A percentile compares a stretch with the other conserved stretches of the same genome.
Evolutionary conservation across 2,797 vertebrate genomes (phyloP).

Genomic region (Periparus ater): DNA sequence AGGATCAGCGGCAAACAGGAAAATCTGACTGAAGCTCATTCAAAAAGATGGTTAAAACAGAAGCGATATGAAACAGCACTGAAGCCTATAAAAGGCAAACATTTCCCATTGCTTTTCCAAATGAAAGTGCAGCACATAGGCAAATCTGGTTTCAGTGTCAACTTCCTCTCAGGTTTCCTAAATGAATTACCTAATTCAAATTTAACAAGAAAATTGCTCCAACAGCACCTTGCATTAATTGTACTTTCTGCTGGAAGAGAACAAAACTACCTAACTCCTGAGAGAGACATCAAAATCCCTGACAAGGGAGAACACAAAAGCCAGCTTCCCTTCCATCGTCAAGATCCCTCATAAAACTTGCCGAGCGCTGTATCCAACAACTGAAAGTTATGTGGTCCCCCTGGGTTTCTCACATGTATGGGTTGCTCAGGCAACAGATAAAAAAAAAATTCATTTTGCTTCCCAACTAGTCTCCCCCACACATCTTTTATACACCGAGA

Average conservation of each 20-base stretch:
- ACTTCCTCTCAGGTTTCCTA: slow-evolving; percentile 31
- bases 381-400: slow-evolving; percentile 34
- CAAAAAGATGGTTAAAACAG: background rate
- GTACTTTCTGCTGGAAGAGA: background rate
- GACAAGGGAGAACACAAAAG: slow-evolving; percentile 5
- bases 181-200: slow-evolving; percentile 2
- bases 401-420: slow-evolving; percentile 14
- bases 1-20: background rate
- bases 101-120: background rate
- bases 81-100: background rate
- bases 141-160: background rate
- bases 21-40: background rate
- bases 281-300: slow-evolving; percentile 32
- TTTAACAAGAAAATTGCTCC: slow-evolving; percentile 11
- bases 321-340: background rate
- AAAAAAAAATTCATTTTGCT: background rate
- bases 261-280: background rate
- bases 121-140: background rate
- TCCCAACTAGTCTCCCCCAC: background rate
- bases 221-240: slow-evolving; percentile 6
- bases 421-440: slow-evolving; percentile 45
- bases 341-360: background rate
- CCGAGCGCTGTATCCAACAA: background rate
- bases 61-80: background rate
- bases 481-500: background rate